Percentiles rank a stretch among this genome's conserved stretches.
These are phyloP conservation scores for Molossus alvarezi DNA, from an alignment of 2,797 vertebrate species.

Conservation along the genomic window DNA sequence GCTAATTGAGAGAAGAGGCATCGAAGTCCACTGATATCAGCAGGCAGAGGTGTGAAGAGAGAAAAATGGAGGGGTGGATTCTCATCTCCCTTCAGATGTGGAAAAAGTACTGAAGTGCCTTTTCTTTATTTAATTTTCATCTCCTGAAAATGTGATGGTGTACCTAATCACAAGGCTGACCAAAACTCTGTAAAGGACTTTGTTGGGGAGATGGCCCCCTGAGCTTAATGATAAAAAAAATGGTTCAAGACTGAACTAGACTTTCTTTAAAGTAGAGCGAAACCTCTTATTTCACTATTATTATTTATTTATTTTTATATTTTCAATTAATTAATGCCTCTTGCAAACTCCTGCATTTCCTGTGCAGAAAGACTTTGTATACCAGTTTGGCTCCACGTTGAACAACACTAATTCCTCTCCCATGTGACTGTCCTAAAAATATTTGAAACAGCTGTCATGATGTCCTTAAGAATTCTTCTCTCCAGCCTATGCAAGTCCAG, in stretches of 20 bases:
- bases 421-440: conserved; percentile 82
- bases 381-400: conserved; percentile 50
- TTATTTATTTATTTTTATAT: neutral
- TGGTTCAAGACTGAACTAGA: neutral
- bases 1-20: neutral
- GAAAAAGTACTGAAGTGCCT: neutral
- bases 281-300: conserved; percentile 52
- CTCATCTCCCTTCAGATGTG: neutral
- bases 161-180: neutral
- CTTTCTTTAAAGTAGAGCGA: conserved; percentile 35
- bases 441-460: conserved; percentile 80
- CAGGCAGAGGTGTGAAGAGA: neutral
- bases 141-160: neutral
- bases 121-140: conserved; percentile 26
- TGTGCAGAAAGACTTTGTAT: conserved; percentile 30
- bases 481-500: neutral
- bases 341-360: conserved; percentile 56
- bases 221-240: neutral
- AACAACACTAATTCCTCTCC: conserved; percentile 66
- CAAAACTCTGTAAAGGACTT: conserved; percentile 18
- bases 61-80: neutral
- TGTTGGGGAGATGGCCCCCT: neutral
- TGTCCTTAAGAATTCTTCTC: conserved; percentile 56
- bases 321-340: conserved; percentile 57
- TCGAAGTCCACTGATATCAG: neutral